Percentiles rank a stretch among this genome's conserved stretches.
Evolutionary conservation across 1,140 invertebrate species (phyloP).

Genomic region (Scaptodrosophila lebanonensis): DNA sequence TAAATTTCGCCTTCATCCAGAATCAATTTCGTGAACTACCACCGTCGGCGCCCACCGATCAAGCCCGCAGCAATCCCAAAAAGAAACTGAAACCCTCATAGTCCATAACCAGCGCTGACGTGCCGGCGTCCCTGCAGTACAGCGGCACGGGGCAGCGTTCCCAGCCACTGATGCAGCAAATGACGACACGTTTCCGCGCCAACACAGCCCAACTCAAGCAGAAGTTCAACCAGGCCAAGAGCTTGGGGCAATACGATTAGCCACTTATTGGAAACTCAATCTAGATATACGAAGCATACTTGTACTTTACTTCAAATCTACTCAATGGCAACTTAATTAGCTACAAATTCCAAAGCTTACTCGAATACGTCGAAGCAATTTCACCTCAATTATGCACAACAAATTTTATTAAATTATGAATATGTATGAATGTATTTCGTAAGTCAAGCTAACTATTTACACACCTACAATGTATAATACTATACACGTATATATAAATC

Average conservation of each 20-base stretch:
- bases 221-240: slow-evolving; percentile 62
- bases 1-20: slow-evolving; percentile 45
- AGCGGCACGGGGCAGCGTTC: slow-evolving; percentile 29
- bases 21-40: slow-evolving; percentile 80
- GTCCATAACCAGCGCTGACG: slow-evolving; percentile 68
- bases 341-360: slow-evolving; percentile 24
- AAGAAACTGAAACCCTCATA: slow-evolving; percentile 81
- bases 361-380: slow-evolving; percentile 16
- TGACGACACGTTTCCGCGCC: slow-evolving; percentile 60
- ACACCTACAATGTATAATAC: not conserved
- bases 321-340: slow-evolving; percentile 39
- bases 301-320: not conserved
- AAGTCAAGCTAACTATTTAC: slow-evolving; percentile 3
- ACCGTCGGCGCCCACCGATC: slow-evolving; percentile 78
- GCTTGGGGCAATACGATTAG: slow-evolving; percentile 56
- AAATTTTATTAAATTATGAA: slow-evolving; percentile 47
- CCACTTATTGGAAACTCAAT: not conserved
- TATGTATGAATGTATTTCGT: not conserved
- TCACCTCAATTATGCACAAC: slow-evolving; percentile 42
- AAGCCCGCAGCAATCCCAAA: slow-evolving; percentile 78
- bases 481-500: no score
- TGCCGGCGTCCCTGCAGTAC: slow-evolving; percentile 39
- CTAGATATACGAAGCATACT: not conserved
- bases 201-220: slow-evolving; percentile 65
- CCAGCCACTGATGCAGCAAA: slow-evolving; percentile 62